Evolutionary conservation across 1,140 invertebrate species (phyloP).

Genomic region (Bombus affinis): DNA sequence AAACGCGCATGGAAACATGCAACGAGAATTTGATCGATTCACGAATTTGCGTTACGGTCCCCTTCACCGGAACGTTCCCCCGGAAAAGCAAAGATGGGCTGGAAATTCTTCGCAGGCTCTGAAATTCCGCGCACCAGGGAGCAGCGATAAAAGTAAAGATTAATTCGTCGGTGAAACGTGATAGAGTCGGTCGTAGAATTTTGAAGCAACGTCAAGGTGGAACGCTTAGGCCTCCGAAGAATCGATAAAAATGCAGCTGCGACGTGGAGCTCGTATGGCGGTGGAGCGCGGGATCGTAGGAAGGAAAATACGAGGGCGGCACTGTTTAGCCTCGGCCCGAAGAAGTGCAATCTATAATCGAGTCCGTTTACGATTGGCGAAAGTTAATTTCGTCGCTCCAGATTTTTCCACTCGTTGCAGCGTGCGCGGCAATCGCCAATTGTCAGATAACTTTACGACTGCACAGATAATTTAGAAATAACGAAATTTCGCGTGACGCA

Average conservation of each 20-base stretch:
- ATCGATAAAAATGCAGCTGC: constrained; percentile 42
- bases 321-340: constrained; percentile 34
- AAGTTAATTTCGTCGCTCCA: constrained; percentile 6
- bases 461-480: background rate
- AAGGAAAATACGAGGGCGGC: constrained; percentile 53
- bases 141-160: background rate
- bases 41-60: too few relatives aligned
- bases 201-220: background rate
- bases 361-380: constrained; percentile 4
- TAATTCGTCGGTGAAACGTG: background rate
- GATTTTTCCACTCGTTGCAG: constrained; percentile 9
- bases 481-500: background rate
- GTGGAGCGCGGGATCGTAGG: constrained; percentile 32
- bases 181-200: constrained; percentile 2
- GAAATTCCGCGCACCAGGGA: background rate
- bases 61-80: background rate
- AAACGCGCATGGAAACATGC: too few relatives aligned
- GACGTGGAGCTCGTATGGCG: constrained; percentile 22
- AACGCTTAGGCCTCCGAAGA: constrained; percentile 26
- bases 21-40: background rate
- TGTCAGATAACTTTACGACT: background rate
- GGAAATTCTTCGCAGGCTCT: background rate
- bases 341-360: constrained; percentile 30
- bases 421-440: background rate
- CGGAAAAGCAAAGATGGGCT: background rate